A percentile compares a stretch with the other conserved stretches of the same genome.
Evolutionary conservation across 2,888 invertebrate species (phyloP).

Genomic region (Cybosia mesomella): DNA sequence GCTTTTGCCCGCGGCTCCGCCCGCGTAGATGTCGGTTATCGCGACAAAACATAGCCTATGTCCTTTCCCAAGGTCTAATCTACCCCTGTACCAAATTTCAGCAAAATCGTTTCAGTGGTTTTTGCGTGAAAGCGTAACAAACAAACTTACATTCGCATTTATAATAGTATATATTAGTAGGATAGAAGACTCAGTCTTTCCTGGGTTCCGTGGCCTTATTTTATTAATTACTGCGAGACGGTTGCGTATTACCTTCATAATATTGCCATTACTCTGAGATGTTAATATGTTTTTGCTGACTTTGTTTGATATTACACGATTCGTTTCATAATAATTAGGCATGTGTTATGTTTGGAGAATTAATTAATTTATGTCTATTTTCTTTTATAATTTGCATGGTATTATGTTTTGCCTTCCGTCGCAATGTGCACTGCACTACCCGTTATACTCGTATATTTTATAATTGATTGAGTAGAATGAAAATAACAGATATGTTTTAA

Average conservation of each 20-base stretch:
- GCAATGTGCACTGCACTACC: background rate
- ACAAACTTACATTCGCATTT: too few relatives aligned
- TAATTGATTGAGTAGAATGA: background rate
- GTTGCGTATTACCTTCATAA: conserved; percentile 22
- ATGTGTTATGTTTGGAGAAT: background rate
- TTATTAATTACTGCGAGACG: conserved; percentile 31
- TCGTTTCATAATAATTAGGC: background rate
- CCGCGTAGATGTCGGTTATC: too few relatives aligned
- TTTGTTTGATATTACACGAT: conserved; percentile 13
- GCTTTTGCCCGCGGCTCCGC: too few relatives aligned
- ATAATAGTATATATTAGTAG: too few relatives aligned
- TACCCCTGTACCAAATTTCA: too few relatives aligned
- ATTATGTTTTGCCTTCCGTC: background rate
- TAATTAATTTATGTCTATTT: background rate
- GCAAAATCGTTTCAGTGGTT: too few relatives aligned
- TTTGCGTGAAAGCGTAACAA: too few relatives aligned
- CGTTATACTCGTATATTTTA: too few relatives aligned
- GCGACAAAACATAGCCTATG: too few relatives aligned
- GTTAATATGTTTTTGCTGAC: conserved; percentile 22
- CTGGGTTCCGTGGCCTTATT: conserved; percentile 11
- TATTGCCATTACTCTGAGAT: conserved; percentile 32
- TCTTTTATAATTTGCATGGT: background rate
- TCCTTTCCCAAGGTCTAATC: too few relatives aligned
- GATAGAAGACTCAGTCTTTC: too few relatives aligned
- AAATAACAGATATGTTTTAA: background rate